Percentiles rank a stretch among this genome's conserved stretches.
Evolutionary conservation across 1,140 invertebrate species (phyloP).

Genomic region (Sitobion miscanthi): DNA sequence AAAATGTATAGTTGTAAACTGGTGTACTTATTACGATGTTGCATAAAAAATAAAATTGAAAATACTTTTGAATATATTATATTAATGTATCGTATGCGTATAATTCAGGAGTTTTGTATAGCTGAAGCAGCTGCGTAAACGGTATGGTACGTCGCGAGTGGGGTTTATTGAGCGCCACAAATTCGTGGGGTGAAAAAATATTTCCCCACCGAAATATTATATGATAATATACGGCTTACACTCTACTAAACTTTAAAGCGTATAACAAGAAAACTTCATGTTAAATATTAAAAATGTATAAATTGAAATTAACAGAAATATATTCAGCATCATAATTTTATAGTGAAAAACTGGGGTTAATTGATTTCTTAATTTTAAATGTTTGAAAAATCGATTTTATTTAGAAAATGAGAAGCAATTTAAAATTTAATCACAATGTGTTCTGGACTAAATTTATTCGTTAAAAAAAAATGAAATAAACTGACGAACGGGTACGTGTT

Average conservation of each 20-base stretch:
- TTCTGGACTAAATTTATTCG: not conserved
- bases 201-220: not conserved
- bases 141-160: not conserved
- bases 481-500: no score
- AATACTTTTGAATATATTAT: no score
- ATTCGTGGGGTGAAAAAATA: not conserved
- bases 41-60: no score
- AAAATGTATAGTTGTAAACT: no score
- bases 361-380: not conserved
- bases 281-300: not conserved
- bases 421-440: not conserved
- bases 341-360: not conserved
- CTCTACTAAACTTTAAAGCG: not conserved
- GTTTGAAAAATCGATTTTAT: not conserved
- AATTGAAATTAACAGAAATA: not conserved
- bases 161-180: not conserved
- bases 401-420: not conserved
- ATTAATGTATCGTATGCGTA: no score
- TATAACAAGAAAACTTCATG: not conserved
- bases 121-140: not conserved
- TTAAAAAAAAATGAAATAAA: not conserved
- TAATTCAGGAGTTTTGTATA: not conserved
- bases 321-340: not conserved
- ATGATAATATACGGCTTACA: not conserved
- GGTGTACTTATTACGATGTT: no score